Evolutionary conservation across 2,797 vertebrate species (phyloP).

Genomic region (Phylloscopus collybita): DNA sequence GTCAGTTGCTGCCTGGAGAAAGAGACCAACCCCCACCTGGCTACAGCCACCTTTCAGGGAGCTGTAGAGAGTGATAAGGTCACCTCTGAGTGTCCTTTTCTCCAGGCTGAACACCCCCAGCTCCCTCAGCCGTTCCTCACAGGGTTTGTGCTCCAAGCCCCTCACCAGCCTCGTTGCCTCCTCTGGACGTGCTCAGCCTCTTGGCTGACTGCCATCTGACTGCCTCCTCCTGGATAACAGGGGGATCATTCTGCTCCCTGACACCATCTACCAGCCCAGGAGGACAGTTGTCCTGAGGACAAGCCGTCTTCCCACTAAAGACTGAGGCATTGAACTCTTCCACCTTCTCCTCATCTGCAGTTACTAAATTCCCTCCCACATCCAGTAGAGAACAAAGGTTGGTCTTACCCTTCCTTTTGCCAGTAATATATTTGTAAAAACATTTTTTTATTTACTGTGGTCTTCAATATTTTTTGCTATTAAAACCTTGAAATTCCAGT

Average conservation of each 20-base stretch:
- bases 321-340: neutral
- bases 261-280: neutral
- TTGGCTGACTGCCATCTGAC: neutral
- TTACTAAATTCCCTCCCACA: neutral
- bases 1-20: neutral
- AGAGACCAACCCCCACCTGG: too few species aligned
- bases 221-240: neutral
- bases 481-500: neutral
- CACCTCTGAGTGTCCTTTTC: neutral
- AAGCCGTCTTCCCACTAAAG: fast-evolving
- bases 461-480: conserved; percentile 41
- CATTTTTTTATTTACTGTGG: neutral
- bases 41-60: neutral
- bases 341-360: too few species aligned
- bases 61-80: neutral
- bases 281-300: neutral
- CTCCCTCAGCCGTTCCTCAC: neutral
- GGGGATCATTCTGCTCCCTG: neutral
- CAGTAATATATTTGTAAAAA: neutral
- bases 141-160: neutral
- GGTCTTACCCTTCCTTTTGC: neutral
- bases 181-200: too few species aligned
- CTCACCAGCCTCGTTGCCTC: neutral
- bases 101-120: neutral
- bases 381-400: neutral